Percentiles rank a stretch among this genome's conserved stretches.
Evolutionary conservation across 2,113 vertebrate species (phyloP).

Genomic region (Montifringilla adamsi): DNA sequence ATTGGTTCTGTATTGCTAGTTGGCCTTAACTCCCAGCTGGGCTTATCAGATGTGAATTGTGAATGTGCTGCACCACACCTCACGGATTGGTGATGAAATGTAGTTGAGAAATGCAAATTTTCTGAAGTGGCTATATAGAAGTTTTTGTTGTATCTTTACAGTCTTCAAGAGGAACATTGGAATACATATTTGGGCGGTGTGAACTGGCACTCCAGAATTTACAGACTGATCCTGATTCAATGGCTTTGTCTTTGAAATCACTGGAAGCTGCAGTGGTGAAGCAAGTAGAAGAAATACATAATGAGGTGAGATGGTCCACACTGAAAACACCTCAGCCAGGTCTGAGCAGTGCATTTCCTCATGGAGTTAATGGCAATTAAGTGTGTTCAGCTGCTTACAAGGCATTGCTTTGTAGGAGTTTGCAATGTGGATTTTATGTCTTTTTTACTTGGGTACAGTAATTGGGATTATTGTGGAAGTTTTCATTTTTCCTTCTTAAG

Average conservation of each 20-base stretch:
- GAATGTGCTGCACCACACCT: neutral
- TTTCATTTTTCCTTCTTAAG: neutral
- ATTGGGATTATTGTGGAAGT: neutral
- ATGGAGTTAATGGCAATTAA: neutral
- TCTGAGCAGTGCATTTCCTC: neutral
- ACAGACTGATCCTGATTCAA: constrained; percentile 66
- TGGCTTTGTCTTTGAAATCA: constrained; percentile 76
- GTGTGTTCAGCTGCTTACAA: neutral
- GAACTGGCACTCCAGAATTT: constrained; percentile 86
- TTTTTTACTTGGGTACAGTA: neutral
- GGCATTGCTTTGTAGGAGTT: neutral
- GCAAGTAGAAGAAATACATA: constrained; percentile 91
- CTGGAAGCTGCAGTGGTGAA: constrained; percentile 80
- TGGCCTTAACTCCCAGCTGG: neutral
- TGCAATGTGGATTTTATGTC: neutral
- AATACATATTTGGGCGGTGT: constrained; percentile 87
- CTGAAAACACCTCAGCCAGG: neutral
- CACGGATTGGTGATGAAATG: neutral
- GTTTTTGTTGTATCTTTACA: constrained; percentile 22
- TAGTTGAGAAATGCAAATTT: neutral
- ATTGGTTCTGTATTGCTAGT: neutral
- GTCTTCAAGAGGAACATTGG: constrained; percentile 89
- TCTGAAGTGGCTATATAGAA: neutral
- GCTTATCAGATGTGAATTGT: neutral
- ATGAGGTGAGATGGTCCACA: constrained; percentile 81